Base-by-base conservation (phyloP, 92 coral and sea anemone species). In the Diadumene lineata region DNA sequence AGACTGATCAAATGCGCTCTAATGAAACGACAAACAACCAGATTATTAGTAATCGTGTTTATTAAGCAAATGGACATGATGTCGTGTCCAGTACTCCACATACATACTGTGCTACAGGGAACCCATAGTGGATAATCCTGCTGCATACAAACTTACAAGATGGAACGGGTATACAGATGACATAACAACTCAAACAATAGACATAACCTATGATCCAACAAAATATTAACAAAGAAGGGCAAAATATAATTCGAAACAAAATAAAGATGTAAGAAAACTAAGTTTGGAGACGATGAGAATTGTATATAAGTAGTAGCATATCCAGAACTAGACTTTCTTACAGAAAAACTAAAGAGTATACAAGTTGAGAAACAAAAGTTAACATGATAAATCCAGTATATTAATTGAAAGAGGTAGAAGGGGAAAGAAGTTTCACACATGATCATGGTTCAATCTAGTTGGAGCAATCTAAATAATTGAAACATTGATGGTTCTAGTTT, bases 131-230 rank as follows among this genome's bases (percentile, higher is more conserved):
- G 65, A 11, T 38, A 38, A 60, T 3, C 65, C 65, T 60, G 29
- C 7, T 1, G 17, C 11, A 30, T 22, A 2, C 22, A 60, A 30
- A 2, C 55, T 70, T 55, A 70, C 74, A 77, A 79, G 89, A 73
- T 84, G 89, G 84, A 76, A 84, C 50, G 19, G 73, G 34, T 56
- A 74, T 58, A 84, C 75, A 84, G 84, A 55, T 67, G 80, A 73
- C 76, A 72, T 69, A 7, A 78, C 66, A 73, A 34, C 81, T 84
- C 85, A 73, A 73, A 74, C 89, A 73, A 66, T 68, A 84, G 70
- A 73, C 63, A 68, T 70, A 71, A 84, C 72, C 84, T 79, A 84
- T 66, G 80, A 84, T 78, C 79, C 64, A 72, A 29, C 70, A 65
- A 62, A 22, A 27, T 26, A 44, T 32, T 23, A 34, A 44, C 33